Evolutionary conservation across 2,113 vertebrate species (phyloP).

Genomic region (Campylorhamphus procurvoides): DNA sequence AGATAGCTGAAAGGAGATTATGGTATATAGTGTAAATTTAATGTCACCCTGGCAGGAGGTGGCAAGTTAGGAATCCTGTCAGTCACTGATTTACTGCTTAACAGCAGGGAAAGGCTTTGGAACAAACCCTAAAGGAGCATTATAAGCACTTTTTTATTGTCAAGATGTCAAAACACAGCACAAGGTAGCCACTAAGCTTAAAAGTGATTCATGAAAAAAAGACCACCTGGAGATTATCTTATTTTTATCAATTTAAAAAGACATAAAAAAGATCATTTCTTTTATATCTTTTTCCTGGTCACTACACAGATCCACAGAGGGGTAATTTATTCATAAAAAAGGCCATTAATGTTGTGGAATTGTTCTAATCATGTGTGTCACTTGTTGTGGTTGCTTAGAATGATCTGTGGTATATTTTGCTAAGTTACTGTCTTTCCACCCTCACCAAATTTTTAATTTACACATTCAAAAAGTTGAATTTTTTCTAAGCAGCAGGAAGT

Average conservation of each 20-base stretch:
- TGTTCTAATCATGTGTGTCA: slow-evolving; percentile 12
- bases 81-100: slow-evolving; percentile 71
- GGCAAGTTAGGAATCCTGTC: slow-evolving; percentile 57
- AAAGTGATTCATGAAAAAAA: slow-evolving; percentile 72
- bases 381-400: slow-evolving; percentile 50
- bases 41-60: slow-evolving; percentile 57
- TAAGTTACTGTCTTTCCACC: not conserved
- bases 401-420: slow-evolving; percentile 24
- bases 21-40: slow-evolving; percentile 55
- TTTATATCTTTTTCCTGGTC: slow-evolving; percentile 46
- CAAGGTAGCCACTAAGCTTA: slow-evolving; percentile 62
- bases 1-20: slow-evolving; percentile 51
- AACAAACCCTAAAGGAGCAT: slow-evolving; percentile 42
- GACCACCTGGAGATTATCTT: slow-evolving; percentile 58
- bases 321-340: slow-evolving; percentile 62
- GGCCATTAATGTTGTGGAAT: slow-evolving; percentile 16
- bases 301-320: slow-evolving; percentile 60
- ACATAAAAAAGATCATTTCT: slow-evolving; percentile 63
- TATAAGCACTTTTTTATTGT: slow-evolving; percentile 70
- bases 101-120: slow-evolving; percentile 54
- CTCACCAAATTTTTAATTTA: slow-evolving; percentile 49
- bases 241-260: slow-evolving; percentile 67
- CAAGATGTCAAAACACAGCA: slow-evolving; percentile 53
- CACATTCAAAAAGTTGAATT: slow-evolving; percentile 34
- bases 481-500: slow-evolving; percentile 57